Evolutionary conservation across 2,888 invertebrate genomes (phyloP).

Genomic region (Choristoneura rosaceana): DNA sequence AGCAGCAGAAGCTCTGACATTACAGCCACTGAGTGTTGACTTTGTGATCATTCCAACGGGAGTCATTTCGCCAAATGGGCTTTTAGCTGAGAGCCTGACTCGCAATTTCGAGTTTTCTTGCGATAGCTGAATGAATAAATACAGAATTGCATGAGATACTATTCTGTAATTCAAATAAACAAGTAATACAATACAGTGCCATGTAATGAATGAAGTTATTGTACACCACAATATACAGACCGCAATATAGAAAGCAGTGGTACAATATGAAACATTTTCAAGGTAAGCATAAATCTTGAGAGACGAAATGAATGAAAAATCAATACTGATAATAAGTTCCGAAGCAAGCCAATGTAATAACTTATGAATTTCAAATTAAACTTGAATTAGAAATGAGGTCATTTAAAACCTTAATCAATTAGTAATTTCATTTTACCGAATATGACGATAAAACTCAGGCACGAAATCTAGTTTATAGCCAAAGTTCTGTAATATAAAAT

Average conservation of each 20-base stretch:
- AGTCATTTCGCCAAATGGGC: slow-evolving; percentile 34
- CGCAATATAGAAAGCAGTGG: too few species aligned
- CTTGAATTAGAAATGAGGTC: slow-evolving; percentile 2
- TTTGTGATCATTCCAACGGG: slow-evolving; percentile 37
- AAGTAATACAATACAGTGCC: not conserved
- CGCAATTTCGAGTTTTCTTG: slow-evolving; percentile 30
- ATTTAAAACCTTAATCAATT: not conserved
- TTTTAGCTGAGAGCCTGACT: slow-evolving; percentile 30
- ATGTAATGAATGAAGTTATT: too few species aligned
- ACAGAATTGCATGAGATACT: slow-evolving; percentile 11
- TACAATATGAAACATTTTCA: too few species aligned
- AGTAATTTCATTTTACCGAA: not conserved
- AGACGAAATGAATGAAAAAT: too few species aligned
- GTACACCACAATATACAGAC: too few species aligned
- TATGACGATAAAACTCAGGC: not conserved
- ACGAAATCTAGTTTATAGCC: not conserved
- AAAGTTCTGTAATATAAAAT: not conserved
- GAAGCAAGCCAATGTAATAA: not conserved
- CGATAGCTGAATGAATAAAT: slow-evolving; percentile 31
- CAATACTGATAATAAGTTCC: not conserved
- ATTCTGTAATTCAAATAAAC: not conserved
- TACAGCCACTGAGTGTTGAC: slow-evolving; percentile 39
- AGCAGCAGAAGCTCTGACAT: slow-evolving; percentile 26
- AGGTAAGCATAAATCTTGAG: too few species aligned
- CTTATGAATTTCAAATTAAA: not conserved